Conservation (phyloP, 2,888 invertebrate species). For the Drosophila conformis region DNA sequence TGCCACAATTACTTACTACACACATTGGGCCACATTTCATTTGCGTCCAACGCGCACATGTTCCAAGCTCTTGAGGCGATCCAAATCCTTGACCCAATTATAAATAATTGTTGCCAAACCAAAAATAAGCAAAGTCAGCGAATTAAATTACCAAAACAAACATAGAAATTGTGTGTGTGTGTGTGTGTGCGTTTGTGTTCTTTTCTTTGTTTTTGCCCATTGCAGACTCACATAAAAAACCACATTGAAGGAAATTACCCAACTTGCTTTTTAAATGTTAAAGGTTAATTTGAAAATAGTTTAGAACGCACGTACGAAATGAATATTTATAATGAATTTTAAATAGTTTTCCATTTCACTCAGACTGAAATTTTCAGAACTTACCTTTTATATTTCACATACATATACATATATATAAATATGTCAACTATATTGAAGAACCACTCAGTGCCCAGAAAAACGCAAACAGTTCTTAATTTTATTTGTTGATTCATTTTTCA, state of each 20-base stretch:
- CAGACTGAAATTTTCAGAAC: neutral
- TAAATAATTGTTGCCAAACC: constrained; percentile 74
- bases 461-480: rapidly evolving
- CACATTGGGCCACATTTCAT: constrained; percentile 42
- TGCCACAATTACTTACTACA: constrained; percentile 72
- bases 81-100: constrained; percentile 80
- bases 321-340: constrained; percentile 24
- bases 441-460: neutral
- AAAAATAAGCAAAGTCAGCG: constrained; percentile 44
- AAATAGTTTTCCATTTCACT: neutral
- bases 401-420: no score
- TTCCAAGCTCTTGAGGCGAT: constrained; percentile 42
- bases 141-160: constrained; percentile 80
- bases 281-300: constrained; percentile 46
- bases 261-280: constrained; percentile 36
- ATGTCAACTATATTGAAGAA: neutral
- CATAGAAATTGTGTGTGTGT: constrained; percentile 47
- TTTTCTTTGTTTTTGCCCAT: constrained; percentile 19
- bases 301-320: neutral
- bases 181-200: no score
- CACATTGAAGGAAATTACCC: constrained; percentile 20
- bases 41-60: constrained; percentile 31
- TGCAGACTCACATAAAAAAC: constrained; percentile 41
- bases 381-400: no score
- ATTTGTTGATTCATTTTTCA: neutral